These are phyloP conservation scores for Salticus scenicus DNA, from an alignment of 2,888 invertebrate species.

Conservation along the genomic window DNA sequence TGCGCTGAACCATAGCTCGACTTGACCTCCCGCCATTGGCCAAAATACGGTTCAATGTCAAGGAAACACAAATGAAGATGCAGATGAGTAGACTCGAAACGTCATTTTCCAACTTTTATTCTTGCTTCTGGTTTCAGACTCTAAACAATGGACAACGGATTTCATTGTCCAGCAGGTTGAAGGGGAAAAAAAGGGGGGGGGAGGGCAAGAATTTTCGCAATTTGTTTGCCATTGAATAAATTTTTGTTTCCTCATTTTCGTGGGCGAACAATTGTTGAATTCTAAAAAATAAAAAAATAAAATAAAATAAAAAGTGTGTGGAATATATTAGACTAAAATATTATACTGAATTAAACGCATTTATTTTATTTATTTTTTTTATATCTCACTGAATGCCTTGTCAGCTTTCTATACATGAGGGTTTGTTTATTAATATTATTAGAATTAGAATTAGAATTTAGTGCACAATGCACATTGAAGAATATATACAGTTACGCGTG, in stretches of 20 bases:
- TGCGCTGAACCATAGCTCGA: constrained; percentile 55
- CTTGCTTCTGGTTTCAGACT: background rate
- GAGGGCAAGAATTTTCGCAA: background rate
- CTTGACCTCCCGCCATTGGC: constrained; percentile 54
- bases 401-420: too few relatives aligned
- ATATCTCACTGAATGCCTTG: too few relatives aligned
- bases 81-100: constrained; percentile 33
- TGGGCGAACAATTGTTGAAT: background rate
- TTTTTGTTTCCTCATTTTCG: background rate
- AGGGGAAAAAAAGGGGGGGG: background rate
- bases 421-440: too few relatives aligned
- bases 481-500: too few relatives aligned
- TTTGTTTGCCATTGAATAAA: background rate
- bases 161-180: constrained; percentile 1
- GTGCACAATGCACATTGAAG: too few relatives aligned
- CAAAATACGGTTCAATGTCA: constrained; percentile 60
- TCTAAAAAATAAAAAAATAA: too few relatives aligned
- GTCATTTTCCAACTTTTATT: background rate
- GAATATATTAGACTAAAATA: too few relatives aligned
- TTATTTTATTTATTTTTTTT: too few relatives aligned
- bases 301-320: too few relatives aligned
- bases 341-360: too few relatives aligned
- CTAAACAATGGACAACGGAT: constrained; percentile 20
- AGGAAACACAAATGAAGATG: constrained; percentile 55
- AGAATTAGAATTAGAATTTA: too few relatives aligned